phyloP scores from a whole-genome alignment of 2,888 invertebrate genomes.

The Uloborus plumipes region DNA sequence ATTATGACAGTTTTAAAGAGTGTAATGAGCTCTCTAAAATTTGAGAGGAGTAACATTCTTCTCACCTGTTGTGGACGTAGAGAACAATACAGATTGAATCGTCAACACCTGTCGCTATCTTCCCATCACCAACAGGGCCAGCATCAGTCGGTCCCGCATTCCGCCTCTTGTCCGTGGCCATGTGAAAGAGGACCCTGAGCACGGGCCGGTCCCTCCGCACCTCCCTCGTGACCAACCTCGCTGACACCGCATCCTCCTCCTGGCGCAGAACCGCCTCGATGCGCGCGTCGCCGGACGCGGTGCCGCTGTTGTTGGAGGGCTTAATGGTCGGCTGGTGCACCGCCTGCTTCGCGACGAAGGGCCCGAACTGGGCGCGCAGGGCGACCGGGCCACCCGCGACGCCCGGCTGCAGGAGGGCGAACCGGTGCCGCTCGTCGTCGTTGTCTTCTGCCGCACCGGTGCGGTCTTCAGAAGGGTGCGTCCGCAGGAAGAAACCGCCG shows the following conservation, averaged over 20 bases:
- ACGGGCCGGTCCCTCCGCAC: constrained; percentile 91
- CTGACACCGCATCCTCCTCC: constrained; percentile 77
- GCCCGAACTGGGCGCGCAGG: constrained; percentile 92
- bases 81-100: constrained; percentile 65
- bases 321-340: constrained; percentile 81
- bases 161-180: constrained; percentile 49
- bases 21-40: no score
- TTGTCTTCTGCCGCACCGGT: neutral
- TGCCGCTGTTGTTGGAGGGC: constrained; percentile 40
- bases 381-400: constrained; percentile 81
- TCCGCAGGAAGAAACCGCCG: constrained; percentile 56
- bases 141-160: constrained; percentile 16
- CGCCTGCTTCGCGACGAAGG: constrained; percentile 94
- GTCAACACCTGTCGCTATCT: neutral
- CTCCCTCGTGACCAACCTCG: constrained; percentile 89
- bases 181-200: constrained; percentile 90
- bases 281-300: constrained; percentile 45
- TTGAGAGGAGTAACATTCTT: no score
- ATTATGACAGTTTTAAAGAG: no score
- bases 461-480: constrained; percentile 22
- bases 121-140: constrained; percentile 17
- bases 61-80: constrained; percentile 69
- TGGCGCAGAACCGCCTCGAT: constrained; percentile 56
- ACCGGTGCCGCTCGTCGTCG: constrained; percentile 51
- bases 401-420: constrained; percentile 84